Evolutionary conservation across 2,797 vertebrate genomes (phyloP), one percentile per base, ranked within the genome.

Genomic region (Cirrhinus molitorella): DNA sequence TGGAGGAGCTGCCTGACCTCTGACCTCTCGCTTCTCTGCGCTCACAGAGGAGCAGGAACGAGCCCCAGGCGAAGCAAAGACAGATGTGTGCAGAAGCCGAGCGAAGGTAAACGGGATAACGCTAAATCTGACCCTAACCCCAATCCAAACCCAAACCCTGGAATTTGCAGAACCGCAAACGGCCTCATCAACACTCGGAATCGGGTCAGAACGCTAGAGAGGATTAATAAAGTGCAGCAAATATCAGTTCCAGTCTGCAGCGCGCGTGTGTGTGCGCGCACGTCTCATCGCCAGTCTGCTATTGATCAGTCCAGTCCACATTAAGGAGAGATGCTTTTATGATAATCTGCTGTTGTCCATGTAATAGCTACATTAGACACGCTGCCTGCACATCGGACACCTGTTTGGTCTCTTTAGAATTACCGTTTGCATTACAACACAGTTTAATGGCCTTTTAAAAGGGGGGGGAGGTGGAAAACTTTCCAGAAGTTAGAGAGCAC

Each of bases 241-340:
- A 80, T 80, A 71, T 80, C 79, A 71, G 79, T 61, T 68, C 79
- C 34, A 19, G 72, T 81, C 71, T 76, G 73, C 59, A 78, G 85
- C 21, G 57, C 8, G 68, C 40, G 79, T 31, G 70, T 63, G 81
- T 76, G 82, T 80, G 81, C 53, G 72, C 47, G 78, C 31, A 21
- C 21, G 85, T 77, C 51, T 85, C 76, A 77, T 68, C 81, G 31
- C 23, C 53, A 83, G 86, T 81, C 65, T 85, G 78, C 85, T 88
- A 86, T 88, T 86, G 87, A 88, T 88, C 87, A 86, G 85, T 70
- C 71, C 78, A 73, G 49, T 85, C 84, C 82, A 91, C 95, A 94
- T 95, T 94, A 95, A 93, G 93, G 90, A 91, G 92, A 91, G 93
- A 93, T 92, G 94, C 94, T 95, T 94, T 95, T 95, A 95, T 95